phyloP scores from a whole-genome alignment of 2,797 vertebrate species.

The Sciurus carolinensis region DNA sequence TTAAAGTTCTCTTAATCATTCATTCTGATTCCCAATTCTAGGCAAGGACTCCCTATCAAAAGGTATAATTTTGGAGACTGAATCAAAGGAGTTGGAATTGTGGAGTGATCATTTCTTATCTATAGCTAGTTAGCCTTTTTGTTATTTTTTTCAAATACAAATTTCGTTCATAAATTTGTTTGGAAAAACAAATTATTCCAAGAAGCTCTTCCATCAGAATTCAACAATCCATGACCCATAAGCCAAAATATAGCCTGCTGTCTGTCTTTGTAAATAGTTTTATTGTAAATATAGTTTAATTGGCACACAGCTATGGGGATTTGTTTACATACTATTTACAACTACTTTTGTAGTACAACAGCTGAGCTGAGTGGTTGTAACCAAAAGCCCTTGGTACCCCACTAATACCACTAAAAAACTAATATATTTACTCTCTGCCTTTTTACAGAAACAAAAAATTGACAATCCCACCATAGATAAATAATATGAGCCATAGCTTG shows the following conservation, averaged over 20 bases:
- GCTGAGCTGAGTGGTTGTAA: neutral
- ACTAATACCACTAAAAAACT: neutral
- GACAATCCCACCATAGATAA: neutral
- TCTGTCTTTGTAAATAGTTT: neutral
- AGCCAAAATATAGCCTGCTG: neutral
- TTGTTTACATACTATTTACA: neutral
- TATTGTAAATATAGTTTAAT: neutral
- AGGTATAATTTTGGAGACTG: neutral
- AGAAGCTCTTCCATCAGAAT: constrained; percentile 32
- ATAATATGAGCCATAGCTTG: neutral
- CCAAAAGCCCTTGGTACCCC: neutral
- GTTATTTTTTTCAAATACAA: neutral
- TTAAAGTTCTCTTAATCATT: neutral
- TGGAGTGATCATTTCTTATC: neutral
- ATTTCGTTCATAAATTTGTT: neutral
- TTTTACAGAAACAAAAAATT: constrained; percentile 10
- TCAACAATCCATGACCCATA: neutral
- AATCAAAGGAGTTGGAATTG: neutral
- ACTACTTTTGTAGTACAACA: neutral
- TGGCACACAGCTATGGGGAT: neutral
- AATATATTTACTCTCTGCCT: neutral
- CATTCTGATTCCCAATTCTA: neutral
- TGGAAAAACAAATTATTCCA: constrained; percentile 22
- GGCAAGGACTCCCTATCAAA: neutral
- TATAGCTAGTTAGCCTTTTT: neutral